Base-by-base conservation (phyloP, 2,888 invertebrate species). In the Caenorhabditis japonica region DNA sequence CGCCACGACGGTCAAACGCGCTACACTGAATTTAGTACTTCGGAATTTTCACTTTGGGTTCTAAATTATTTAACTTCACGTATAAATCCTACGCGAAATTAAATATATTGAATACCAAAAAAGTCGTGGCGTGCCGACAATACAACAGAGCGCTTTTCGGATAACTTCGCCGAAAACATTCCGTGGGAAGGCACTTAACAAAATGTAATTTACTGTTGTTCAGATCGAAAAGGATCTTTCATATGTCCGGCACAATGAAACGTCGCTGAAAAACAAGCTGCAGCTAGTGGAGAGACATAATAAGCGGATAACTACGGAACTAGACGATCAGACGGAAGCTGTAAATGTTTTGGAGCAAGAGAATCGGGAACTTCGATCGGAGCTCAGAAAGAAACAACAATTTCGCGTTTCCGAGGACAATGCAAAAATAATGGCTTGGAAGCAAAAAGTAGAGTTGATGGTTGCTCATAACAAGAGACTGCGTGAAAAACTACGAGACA, bases 401-500 rank as follows among this genome's bases (percentile, higher is more conserved):
- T 72, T 75, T 34, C 62, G 82, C 7, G 69, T 74, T 3, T 69
- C 72, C 15, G 76, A 74, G 23, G 82, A 82, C 38, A 74, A 75
- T 52, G 68, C 73, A 12, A 76, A 75, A 38, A 60, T 76, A 12
- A 64, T 79, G 30, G 61, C 76, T 38, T 82, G 82, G 82, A 82
- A 82, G 27, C 82, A 82, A 58, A 80, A 80, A 55, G 78, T 78
- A 27, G 82, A 82, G 25, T 43, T 80, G 17, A 71, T 82, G 58
- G 82, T 80, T 15, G 79, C 77, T 13, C 82, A 82, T 47, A 82
- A 82, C 52, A 82, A 82, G 77, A 44, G 79, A 39, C 61, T 82
- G 8, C 74, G 82, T n/a, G 82, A 82, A 55, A 80, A 79, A 36
- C 46, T 82, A 10, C 73, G 71, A 23, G 79, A 80, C 13, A 43